Base-by-base conservation (phyloP, 2,888 invertebrate genomes). In the Patella caerulea region DNA sequence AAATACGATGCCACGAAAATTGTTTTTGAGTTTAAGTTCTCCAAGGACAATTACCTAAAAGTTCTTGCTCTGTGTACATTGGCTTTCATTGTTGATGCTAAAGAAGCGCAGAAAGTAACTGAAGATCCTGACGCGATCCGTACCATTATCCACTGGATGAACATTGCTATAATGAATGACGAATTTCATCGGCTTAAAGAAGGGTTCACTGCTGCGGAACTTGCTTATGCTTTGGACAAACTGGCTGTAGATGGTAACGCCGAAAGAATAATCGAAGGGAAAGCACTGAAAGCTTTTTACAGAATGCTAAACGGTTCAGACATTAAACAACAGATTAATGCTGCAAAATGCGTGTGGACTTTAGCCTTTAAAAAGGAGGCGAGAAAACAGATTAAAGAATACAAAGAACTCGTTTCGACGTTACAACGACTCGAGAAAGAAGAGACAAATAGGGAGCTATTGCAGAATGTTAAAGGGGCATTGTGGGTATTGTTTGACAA, bases 11-110 rank as follows among this genome's bases (percentile, higher is more conserved):
- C 88, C 74, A 88, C 89, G 83, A 89, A 89, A 81, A 82, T 80
- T 77, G 11, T 19, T 19, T 70, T 14, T 55, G 11, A 52, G 9
- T 72, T 15, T 29, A 19, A 34, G 17, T 56, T 53, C 53, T 55
- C 19, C 53, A 86, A 89, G 71, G 88, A 89, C 75, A 89, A 90
- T 69, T 88, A 89, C 84, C 83, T 90, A 74, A 86, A 87, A 77
- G 87, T 87, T 15, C 79, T 89, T 17, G 86, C 89, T 14, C 86
- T 88, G 82, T 79, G 88, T 74, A 88, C 88, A 1, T 80, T 90
- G 73, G 87, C 88, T 54, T 87, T 88, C 78, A 86, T 89, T 12
- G 85, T 87, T 1, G 88, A 88, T 73, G 89, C 88, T 74, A 87
- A 88, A 72, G 86, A 86, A 73, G 83, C 65, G 2, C 65, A 65